phyloP scores from a whole-genome alignment of 2,888 invertebrate species.

The Polietes domitor region DNA sequence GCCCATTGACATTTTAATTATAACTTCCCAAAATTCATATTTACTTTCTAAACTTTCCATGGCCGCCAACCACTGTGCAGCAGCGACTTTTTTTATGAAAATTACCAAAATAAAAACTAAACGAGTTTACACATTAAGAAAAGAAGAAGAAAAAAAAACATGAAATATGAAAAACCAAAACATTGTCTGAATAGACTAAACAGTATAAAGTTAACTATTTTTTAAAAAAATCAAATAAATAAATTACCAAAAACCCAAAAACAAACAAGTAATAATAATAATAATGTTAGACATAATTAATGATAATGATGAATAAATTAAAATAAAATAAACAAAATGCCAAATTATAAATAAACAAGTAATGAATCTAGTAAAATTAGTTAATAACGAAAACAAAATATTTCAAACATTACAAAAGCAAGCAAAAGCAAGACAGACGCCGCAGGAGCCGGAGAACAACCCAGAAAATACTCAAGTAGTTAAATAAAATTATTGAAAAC shows the following conservation, averaged over 20 bases:
- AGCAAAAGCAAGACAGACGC: constrained; percentile 38
- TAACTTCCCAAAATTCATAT: too few relatives aligned
- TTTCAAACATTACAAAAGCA: constrained; percentile 52
- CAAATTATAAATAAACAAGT: constrained; percentile 66
- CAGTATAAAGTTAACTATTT: constrained; percentile 80
- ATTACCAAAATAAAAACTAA: constrained; percentile 50
- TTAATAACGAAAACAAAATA: constrained; percentile 56
- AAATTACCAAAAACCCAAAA: constrained; percentile 36
- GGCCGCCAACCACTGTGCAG: constrained; percentile 1
- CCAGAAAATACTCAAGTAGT: constrained; percentile 56
- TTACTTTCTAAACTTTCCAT: not conserved
- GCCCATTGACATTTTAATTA: too few relatives aligned
- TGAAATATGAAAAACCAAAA: constrained; percentile 55
- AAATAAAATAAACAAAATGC: constrained; percentile 47
- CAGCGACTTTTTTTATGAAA: constrained; percentile 46
- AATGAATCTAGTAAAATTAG: constrained; percentile 61
- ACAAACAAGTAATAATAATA: constrained; percentile 16
- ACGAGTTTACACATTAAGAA: constrained; percentile 25
- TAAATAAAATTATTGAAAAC: constrained; percentile 55
- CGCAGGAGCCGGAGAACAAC: constrained; percentile 36
- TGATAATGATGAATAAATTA: constrained; percentile 43
- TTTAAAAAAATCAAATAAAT: constrained; percentile 74
- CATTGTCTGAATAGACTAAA: constrained; percentile 69
- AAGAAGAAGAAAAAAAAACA: constrained; percentile 42
- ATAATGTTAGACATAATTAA: constrained; percentile 10